Conservation (phyloP, 2,113 vertebrate genomes). For the Litocranius walleri region DNA sequence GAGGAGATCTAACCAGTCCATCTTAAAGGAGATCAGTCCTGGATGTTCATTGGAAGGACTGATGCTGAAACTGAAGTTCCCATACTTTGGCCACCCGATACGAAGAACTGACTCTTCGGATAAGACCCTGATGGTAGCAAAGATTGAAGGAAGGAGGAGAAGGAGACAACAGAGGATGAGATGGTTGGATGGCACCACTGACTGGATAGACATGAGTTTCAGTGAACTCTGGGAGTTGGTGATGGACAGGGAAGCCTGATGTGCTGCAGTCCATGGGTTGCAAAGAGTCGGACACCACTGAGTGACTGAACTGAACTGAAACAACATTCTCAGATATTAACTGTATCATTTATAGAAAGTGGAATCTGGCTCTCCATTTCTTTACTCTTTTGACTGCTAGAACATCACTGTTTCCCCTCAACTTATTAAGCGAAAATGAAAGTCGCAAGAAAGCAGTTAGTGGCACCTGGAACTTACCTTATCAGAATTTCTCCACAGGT, state of each 20-base stretch:
- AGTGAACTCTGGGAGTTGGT: not conserved
- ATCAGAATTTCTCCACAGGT: not conserved
- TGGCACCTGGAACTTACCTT: not conserved
- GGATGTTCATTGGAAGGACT: not conserved
- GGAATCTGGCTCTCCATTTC: not conserved
- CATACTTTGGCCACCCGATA: not conserved
- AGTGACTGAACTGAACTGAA: not conserved
- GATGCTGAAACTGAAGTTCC: not conserved
- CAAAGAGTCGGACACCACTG: not conserved
- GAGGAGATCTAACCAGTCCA: not conserved
- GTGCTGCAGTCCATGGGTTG: not conserved
- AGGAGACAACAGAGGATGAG: not conserved
- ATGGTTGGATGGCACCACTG: not conserved
- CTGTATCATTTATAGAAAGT: not conserved
- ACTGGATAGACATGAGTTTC: not conserved
- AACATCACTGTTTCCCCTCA: not conserved
- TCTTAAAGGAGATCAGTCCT: not conserved
- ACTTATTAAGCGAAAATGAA: not conserved
- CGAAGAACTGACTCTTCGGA: not conserved
- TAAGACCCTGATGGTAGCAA: not conserved
- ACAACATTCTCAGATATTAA: not conserved
- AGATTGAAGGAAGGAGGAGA: not conserved
- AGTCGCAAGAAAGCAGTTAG: not conserved
- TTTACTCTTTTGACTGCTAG: not conserved
- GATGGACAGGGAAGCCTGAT: not conserved